A percentile compares a stretch with the other conserved stretches of the same genome.
phyloP scores from a whole-genome alignment of 2,888 invertebrate genomes.

The Drosophila quasianomalipes region DNA sequence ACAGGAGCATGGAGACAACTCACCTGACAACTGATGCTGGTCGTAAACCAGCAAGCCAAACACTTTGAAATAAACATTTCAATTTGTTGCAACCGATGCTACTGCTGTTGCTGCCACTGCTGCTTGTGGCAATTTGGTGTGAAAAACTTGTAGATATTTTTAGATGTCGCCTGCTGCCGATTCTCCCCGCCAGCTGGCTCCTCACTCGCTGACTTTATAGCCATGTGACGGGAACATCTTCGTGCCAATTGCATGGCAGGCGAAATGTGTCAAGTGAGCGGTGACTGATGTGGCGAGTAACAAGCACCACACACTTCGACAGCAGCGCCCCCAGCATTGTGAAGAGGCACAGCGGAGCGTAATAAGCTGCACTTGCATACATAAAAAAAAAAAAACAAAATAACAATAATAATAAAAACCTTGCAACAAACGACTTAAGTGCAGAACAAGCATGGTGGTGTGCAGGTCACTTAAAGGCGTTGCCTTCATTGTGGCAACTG shows the following conservation, averaged over 20 bases:
- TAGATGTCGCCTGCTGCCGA: slow-evolving; percentile 41
- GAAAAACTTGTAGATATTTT: slow-evolving; percentile 73
- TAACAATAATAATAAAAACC: slow-evolving; percentile 1
- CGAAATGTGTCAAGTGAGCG: slow-evolving; percentile 84
- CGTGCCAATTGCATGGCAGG: slow-evolving; percentile 72
- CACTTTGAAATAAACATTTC: slow-evolving; percentile 75
- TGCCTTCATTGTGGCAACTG: slow-evolving; percentile 64
- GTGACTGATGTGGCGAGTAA: slow-evolving; percentile 84
- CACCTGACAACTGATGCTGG: slow-evolving; percentile 65
- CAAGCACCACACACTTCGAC: slow-evolving; percentile 54
- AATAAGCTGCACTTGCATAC: slow-evolving; percentile 57
- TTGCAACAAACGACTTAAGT: slow-evolving; percentile 52
- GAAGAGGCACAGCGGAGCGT: slow-evolving; percentile 18
- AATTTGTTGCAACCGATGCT: slow-evolving; percentile 62
- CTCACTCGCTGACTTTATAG: slow-evolving; percentile 51
- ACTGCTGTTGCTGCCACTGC: slow-evolving; percentile 1
- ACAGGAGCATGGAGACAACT: slow-evolving; percentile 22
- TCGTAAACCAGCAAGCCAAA: slow-evolving; percentile 45
- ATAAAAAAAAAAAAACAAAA: slow-evolving; percentile 27
- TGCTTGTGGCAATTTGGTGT: slow-evolving; percentile 63
- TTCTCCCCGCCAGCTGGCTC: slow-evolving; percentile 35
- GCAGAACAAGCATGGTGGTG: slow-evolving; percentile 15
- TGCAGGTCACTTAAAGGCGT: slow-evolving; percentile 53
- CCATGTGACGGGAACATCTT: slow-evolving; percentile 65
- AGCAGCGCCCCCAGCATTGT: slow-evolving; percentile 12